Base-by-base conservation (phyloP, 2,888 invertebrate genomes). In the Hydropsyche betteni region DNA sequence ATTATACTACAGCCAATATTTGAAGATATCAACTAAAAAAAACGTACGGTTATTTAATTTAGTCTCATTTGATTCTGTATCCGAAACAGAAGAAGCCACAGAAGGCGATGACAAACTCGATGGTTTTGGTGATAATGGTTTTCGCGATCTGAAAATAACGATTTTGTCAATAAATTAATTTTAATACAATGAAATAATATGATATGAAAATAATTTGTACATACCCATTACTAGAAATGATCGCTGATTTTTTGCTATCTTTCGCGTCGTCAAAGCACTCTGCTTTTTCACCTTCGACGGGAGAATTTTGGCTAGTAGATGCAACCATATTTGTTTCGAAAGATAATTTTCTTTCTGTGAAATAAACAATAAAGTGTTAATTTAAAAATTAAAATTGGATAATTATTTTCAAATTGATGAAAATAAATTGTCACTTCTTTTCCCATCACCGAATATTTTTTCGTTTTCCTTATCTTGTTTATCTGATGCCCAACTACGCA, bases 191-290 rank as follows among this genome's bases (percentile, higher is more conserved):
- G n/a, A 16, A 58, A 12, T 53, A 53, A 8, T 24, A 5, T 14
- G 16, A 24, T 14, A 16, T 58, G 4, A 58, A 16, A 16, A 14
- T 5, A 58, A 8, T 16, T 58, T 24, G 24, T 24, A 24, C 44
- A 44, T 44, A 44, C 44, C 44, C 38, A 52, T 71, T 24, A 68
- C 34, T 33, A 58, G 73, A 38, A 74, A 74, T 10, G 68, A 24
- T n/a, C 52, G 55, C 92, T 82, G 94, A 95, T 64, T 93, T 87
- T 82, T 93, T 93, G 80, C 92, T 92, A 83, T 92, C 93, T 81
- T 93, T 91, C 16, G 89, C 83, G 80, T 90, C 92, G 50, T 93
- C 92, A 82, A 95, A 95, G 77, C 89, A 89, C 83, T 94, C 94
- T 82, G 94, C 95, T 80, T 90, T 91, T 0, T 86, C 88, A 80